Percentiles rank a stretch among this genome's conserved stretches.
phyloP scores from a whole-genome alignment of 2,888 invertebrate species.

The Hylaea fasciaria region DNA sequence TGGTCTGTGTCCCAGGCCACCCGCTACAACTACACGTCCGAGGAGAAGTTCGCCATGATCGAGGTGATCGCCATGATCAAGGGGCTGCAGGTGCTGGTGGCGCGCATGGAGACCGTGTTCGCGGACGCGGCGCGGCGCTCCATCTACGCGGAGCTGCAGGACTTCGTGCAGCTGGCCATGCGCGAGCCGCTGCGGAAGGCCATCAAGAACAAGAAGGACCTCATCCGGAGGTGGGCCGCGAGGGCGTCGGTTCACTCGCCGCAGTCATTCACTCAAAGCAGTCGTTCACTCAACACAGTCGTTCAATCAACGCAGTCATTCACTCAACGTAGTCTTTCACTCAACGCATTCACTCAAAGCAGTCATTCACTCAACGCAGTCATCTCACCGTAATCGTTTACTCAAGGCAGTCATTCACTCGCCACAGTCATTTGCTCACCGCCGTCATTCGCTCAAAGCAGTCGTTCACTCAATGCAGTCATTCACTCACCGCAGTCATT shows the following conservation, averaged over 20 bases:
- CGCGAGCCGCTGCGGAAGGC: constrained; percentile 98
- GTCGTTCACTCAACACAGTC: neutral
- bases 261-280: neutral
- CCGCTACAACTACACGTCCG: constrained; percentile 98
- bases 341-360: too few species aligned
- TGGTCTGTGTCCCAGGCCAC: constrained; percentile 90
- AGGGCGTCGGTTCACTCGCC: too few species aligned
- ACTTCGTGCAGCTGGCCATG: constrained; percentile 95
- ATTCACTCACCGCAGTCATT: too few species aligned
- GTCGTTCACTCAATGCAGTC: neutral
- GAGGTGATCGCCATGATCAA: constrained; percentile 99
- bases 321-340: too few species aligned
- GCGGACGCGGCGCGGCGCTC: constrained; percentile 86
- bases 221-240: constrained; percentile 88
- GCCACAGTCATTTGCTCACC: too few species aligned
- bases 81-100: constrained; percentile 98
- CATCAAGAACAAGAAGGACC: constrained; percentile 98
- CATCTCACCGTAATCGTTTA: too few species aligned
- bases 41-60: constrained; percentile 98
- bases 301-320: too few species aligned
- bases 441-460: neutral
- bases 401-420: too few species aligned
- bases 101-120: constrained; percentile 96
- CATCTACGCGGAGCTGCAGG: constrained; percentile 98
- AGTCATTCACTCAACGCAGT: too few species aligned